Conservation (phyloP, 2,797 vertebrate species). For the Trichosurus vulpecula region DNA sequence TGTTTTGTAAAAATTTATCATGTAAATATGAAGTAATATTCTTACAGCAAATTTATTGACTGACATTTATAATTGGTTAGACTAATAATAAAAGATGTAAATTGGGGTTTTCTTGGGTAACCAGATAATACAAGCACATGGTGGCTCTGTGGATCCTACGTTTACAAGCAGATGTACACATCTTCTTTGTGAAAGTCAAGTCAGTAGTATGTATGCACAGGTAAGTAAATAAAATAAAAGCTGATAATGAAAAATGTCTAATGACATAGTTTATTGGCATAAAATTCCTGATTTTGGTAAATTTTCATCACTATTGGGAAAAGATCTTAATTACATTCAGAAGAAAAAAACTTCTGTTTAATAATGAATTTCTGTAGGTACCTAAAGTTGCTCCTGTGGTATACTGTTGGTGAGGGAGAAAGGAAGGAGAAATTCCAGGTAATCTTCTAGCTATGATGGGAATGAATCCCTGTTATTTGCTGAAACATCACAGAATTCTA, state of each 20-base stretch:
- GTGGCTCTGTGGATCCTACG: slow-evolving; percentile 92
- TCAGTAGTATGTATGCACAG: slow-evolving; percentile 96
- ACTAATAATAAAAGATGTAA: not conserved
- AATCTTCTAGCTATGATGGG: not conserved
- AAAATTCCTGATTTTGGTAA: not conserved
- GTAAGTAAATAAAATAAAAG: slow-evolving; percentile 80
- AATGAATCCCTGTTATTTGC: fast-evolving
- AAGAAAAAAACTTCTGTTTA: not conserved
- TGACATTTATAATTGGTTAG: not conserved
- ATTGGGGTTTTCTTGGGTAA: slow-evolving; percentile 57
- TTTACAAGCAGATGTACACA: slow-evolving; percentile 94
- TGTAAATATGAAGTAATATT: fast-evolving
- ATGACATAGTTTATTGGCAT: not conserved
- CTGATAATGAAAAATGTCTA: fast-evolving
- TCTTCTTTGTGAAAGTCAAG: slow-evolving; percentile 98
- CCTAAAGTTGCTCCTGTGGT: not conserved
- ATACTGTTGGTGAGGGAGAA: not conserved
- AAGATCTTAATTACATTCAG: not conserved
- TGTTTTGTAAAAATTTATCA: not conserved
- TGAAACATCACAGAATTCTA: not conserved
- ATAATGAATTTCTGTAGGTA: not conserved
- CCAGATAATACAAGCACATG: slow-evolving; percentile 95
- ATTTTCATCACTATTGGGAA: not conserved
- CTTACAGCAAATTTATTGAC: not conserved
- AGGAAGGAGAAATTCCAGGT: not conserved